Evolutionary conservation across 92 coral and sea anemone genomes (phyloP).

Genomic region (Montipora capitata): DNA sequence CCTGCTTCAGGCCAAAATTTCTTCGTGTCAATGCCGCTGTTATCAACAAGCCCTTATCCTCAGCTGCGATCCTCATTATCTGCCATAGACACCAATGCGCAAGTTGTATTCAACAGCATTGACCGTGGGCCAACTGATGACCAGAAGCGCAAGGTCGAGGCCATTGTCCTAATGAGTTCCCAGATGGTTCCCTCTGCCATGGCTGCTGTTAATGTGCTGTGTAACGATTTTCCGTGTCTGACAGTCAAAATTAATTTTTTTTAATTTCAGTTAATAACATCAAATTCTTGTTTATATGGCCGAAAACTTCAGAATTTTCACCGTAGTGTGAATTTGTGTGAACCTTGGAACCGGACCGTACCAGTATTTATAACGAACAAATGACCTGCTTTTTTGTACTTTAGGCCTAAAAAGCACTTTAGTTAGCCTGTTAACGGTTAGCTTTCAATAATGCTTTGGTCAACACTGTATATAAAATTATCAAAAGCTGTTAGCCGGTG

Average conservation of each 20-base stretch:
- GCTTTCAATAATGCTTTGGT: neutral
- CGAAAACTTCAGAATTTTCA: too few relatives aligned
- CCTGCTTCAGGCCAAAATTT: conserved; percentile 11
- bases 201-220: neutral
- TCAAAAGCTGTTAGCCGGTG: neutral
- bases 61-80: conserved; percentile 14
- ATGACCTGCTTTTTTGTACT: conserved; percentile 1
- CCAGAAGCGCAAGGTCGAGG: conserved; percentile 44
- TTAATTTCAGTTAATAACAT: too few relatives aligned
- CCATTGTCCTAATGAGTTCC: conserved; percentile 3
- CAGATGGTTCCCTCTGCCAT: conserved; percentile 12
- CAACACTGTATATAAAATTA: neutral
- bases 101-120: conserved; percentile 1
- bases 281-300: too few relatives aligned
- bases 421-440: neutral
- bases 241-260: too few relatives aligned
- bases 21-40: neutral
- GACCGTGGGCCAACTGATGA: conserved; percentile 31
- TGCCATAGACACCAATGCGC: conserved; percentile 3
- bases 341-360: neutral
- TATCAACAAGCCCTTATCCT: neutral
- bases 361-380: neutral
- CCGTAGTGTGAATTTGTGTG: too few relatives aligned
- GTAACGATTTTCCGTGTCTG: too few relatives aligned
- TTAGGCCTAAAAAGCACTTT: neutral